Evolutionary conservation across 92 coral and sea anemone species (phyloP).

Genomic region (Porites rus): DNA sequence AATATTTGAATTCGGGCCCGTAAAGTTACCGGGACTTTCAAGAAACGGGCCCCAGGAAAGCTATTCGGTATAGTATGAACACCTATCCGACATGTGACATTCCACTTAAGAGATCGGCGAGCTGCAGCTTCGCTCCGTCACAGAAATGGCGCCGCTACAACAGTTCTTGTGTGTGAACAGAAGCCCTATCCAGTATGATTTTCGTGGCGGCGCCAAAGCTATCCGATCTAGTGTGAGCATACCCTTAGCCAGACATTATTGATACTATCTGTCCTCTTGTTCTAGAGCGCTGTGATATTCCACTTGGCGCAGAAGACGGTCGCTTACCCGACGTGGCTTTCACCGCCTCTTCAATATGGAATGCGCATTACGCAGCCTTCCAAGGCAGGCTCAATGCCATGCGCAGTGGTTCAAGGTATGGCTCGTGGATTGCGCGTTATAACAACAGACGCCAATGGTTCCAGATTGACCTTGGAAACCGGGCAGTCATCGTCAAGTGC

Average conservation of each 20-base stretch:
- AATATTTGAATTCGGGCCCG: too few species aligned
- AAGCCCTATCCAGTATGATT: too few species aligned
- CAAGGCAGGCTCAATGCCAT: conserved; percentile 80
- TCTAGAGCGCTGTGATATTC: conserved; percentile 81
- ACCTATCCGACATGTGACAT: too few species aligned
- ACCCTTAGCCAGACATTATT: too few species aligned
- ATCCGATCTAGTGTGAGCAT: background rate
- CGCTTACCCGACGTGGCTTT: conserved; percentile 90
- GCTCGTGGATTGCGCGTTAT: conserved; percentile 80
- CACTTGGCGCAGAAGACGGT: conserved; percentile 86
- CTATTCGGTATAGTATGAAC: too few species aligned
- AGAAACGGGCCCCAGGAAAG: too few species aligned
- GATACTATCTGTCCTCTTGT: background rate
- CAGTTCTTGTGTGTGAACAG: too few species aligned
- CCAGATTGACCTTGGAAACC: conserved; percentile 82
- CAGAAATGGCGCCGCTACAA: too few species aligned
- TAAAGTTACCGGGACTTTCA: too few species aligned
- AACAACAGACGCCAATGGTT: conserved; percentile 85
- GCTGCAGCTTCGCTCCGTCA: too few species aligned
- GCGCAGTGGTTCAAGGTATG: conserved; percentile 64
- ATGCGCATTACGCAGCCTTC: conserved; percentile 70
- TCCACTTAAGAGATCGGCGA: too few species aligned
- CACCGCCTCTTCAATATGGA: conserved; percentile 75
- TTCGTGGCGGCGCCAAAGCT: background rate
- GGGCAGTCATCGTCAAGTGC: conserved; percentile 66